Percentiles rank a stretch among this genome's conserved stretches.
Evolutionary conservation across 2,888 invertebrate genomes (phyloP).

Genomic region (Carabus problematicus): DNA sequence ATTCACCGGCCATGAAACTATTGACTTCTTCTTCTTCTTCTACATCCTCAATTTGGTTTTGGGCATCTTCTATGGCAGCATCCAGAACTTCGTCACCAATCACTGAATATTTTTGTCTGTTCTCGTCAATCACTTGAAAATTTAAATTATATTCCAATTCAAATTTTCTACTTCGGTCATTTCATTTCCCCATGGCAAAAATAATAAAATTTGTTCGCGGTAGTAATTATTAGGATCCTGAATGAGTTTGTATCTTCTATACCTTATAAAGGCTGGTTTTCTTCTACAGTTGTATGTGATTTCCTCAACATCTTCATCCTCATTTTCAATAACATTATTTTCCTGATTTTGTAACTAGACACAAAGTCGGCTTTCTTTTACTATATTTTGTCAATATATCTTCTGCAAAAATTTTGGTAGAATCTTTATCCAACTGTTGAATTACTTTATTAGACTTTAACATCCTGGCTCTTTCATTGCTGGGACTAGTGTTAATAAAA

Average conservation of each 20-base stretch:
- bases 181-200: slow-evolving; percentile 10
- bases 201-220: slow-evolving; percentile 10
- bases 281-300: background rate
- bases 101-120: background rate
- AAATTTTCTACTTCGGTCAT: background rate
- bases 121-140: background rate
- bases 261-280: background rate
- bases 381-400: no score
- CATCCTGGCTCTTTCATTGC: no score
- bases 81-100: background rate
- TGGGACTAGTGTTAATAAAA: no score
- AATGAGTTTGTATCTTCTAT: background rate
- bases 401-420: no score
- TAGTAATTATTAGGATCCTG: slow-evolving; percentile 1
- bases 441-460: no score
- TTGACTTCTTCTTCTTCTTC: background rate
- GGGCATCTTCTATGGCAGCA: background rate
- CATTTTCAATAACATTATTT: no score
- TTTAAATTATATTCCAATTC: background rate
- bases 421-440: no score
- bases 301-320: no score
- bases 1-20: no score
- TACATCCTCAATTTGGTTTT: background rate
- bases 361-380: slow-evolving; percentile 46
- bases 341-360: slow-evolving; percentile 39